Conservation (phyloP, 2,113 vertebrate species). For the Tragelaphus buxtoni region DNA sequence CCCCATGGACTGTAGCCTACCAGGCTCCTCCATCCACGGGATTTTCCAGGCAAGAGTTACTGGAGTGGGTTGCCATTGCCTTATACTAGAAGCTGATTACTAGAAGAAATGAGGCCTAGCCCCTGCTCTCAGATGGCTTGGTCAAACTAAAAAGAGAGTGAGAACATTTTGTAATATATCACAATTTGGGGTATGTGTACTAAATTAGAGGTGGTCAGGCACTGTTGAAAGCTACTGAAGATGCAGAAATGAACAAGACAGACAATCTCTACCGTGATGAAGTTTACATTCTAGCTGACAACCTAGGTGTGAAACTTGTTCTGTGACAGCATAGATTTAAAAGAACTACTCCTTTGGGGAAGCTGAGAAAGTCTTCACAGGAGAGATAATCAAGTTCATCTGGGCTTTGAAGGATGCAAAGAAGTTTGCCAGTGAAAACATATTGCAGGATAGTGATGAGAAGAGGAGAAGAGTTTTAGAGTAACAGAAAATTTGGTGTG, state of each 20-base stretch:
- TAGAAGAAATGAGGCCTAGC: not conserved
- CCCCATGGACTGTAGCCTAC: not conserved
- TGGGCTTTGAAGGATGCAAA: not conserved
- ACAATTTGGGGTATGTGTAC: not conserved
- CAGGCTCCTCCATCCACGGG: fast-evolving
- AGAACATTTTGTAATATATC: not conserved
- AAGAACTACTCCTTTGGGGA: not conserved
- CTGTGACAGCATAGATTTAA: not conserved
- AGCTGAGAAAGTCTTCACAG: not conserved
- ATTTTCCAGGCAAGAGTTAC: not conserved
- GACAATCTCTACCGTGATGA: not conserved
- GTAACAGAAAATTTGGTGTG: not conserved
- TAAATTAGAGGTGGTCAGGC: not conserved
- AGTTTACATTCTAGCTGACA: not conserved
- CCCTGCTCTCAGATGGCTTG: not conserved
- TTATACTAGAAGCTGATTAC: not conserved
- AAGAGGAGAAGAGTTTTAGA: not conserved
- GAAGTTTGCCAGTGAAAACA: not conserved
- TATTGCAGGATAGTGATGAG: not conserved
- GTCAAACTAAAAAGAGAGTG: not conserved
- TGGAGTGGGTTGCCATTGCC: not conserved
- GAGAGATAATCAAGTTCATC: not conserved
- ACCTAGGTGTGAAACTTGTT: not conserved
- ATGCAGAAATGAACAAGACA: not conserved
- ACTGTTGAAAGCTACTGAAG: not conserved